These are phyloP conservation scores for Enteromius paludinosus DNA, from an alignment of 2,797 vertebrate genomes.

Conservation along the genomic window DNA sequence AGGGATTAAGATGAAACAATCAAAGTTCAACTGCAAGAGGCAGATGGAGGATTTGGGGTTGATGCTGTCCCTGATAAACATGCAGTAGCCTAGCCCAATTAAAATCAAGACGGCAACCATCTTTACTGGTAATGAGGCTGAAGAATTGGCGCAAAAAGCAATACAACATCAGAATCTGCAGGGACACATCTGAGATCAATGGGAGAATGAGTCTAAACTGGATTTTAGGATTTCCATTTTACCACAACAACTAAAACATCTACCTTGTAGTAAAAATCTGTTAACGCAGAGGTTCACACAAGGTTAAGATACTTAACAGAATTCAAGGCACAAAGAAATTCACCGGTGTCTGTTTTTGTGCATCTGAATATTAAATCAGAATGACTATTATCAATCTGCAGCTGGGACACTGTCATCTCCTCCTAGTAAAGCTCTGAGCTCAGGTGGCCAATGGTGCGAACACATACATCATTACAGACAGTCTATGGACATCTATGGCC, in stretches of 20 bases:
- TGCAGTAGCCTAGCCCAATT: slow-evolving; percentile 42
- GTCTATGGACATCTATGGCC: slow-evolving; percentile 9
- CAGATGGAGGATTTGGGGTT: slow-evolving; percentile 63
- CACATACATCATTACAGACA: slow-evolving; percentile 51
- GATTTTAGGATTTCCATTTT: not conserved
- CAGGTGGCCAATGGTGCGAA: slow-evolving; percentile 53
- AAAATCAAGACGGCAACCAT: slow-evolving; percentile 31
- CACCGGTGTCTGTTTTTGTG: slow-evolving; percentile 21
- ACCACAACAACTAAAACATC: not conserved
- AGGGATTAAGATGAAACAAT: slow-evolving; percentile 73
- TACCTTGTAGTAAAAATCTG: not conserved
- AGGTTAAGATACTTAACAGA: not conserved
- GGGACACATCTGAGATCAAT: not conserved
- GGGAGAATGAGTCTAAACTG: not conserved
- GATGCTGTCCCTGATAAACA: slow-evolving; percentile 49
- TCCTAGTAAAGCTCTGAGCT: slow-evolving; percentile 38
- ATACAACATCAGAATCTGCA: slow-evolving; percentile 3
- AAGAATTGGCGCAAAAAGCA: slow-evolving; percentile 23
- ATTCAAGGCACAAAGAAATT: slow-evolving; percentile 16
- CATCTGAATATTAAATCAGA: slow-evolving; percentile 44
- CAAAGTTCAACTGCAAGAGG: slow-evolving; percentile 62
- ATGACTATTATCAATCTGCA: slow-evolving; percentile 50
- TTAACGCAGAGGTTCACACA: not conserved
- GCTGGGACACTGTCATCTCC: slow-evolving; percentile 53
- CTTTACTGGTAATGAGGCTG: slow-evolving; percentile 36